Conservation (phyloP, 2,797 vertebrate genomes). For the Characodon lateralis region DNA sequence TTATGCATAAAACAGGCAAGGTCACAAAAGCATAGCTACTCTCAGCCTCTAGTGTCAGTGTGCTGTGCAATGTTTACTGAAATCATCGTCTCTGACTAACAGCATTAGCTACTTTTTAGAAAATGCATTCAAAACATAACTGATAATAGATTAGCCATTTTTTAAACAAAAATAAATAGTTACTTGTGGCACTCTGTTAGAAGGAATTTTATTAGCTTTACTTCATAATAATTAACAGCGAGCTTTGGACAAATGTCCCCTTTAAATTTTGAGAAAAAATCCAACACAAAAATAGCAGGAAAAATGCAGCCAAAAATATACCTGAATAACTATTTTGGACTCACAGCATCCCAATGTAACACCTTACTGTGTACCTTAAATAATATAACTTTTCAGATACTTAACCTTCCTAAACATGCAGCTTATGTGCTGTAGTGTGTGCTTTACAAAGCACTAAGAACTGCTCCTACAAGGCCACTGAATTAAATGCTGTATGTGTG, state of each 20-base stretch:
- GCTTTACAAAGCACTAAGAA: slow-evolving; percentile 29
- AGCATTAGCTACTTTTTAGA: not conserved
- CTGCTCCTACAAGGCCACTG: slow-evolving; percentile 47
- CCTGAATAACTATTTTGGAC: slow-evolving; percentile 7
- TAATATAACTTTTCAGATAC: slow-evolving; percentile 7
- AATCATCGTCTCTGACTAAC: not conserved
- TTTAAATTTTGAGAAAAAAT: not conserved
- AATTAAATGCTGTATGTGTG: slow-evolving; percentile 41
- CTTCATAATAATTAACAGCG: not conserved
- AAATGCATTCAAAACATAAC: not conserved
- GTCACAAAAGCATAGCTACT: not conserved
- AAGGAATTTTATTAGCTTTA: slow-evolving; percentile 1
- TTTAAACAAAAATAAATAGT: not conserved
- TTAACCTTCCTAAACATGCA: slow-evolving; percentile 14
- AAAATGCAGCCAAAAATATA: no score
- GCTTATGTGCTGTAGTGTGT: slow-evolving; percentile 39
- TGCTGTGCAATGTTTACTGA: not conserved
- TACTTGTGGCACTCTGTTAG: not conserved
- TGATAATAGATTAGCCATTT: not conserved
- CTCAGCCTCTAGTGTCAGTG: not conserved
- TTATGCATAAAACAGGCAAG: not conserved
- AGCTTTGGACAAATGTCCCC: not conserved
- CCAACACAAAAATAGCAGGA: no score
- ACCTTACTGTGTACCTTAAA: slow-evolving; percentile 4
- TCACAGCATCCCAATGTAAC: not conserved